Percentiles rank a stretch among this genome's conserved stretches.
These are phyloP conservation scores for Microcaecilia unicolor DNA, from an alignment of 2,797 vertebrate species.

Conservation along the genomic window DNA sequence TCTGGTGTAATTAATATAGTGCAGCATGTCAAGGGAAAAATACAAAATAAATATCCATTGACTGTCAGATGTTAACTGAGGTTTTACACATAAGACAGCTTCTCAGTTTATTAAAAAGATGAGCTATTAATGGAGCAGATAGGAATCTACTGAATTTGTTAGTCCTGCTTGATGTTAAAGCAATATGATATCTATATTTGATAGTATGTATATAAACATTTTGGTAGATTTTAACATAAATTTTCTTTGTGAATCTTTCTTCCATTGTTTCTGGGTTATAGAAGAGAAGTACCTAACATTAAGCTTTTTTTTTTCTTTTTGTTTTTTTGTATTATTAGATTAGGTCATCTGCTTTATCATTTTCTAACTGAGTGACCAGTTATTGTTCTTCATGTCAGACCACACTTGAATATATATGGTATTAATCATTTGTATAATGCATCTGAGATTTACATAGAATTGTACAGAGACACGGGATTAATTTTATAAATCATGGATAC, in stretches of 20 bases:
- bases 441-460: too few species aligned
- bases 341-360: not conserved
- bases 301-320: too few species aligned
- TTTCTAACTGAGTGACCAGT: not conserved
- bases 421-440: too few species aligned
- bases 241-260: not conserved
- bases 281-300: not conserved
- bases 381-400: slow-evolving; percentile 1
- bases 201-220: too few species aligned
- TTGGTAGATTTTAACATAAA: not conserved
- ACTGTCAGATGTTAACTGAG: slow-evolving; percentile 2
- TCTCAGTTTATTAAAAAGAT: not conserved
- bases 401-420: slow-evolving; percentile 1
- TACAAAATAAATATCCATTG: not conserved
- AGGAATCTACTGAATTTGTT: not conserved
- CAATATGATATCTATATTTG: not conserved
- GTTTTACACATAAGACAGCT: not conserved
- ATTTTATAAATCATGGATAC: too few species aligned
- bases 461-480: too few species aligned
- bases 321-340: not conserved
- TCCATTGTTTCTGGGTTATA: too few species aligned
- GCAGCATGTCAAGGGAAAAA: not conserved
- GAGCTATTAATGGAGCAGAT: not conserved
- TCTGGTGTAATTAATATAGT: not conserved
- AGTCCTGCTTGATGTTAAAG: not conserved